A percentile compares a stretch with the other conserved stretches of the same genome.
Conservation (phyloP, 1,140 invertebrate species). For the Acyrthosiphon pisum region DNA sequence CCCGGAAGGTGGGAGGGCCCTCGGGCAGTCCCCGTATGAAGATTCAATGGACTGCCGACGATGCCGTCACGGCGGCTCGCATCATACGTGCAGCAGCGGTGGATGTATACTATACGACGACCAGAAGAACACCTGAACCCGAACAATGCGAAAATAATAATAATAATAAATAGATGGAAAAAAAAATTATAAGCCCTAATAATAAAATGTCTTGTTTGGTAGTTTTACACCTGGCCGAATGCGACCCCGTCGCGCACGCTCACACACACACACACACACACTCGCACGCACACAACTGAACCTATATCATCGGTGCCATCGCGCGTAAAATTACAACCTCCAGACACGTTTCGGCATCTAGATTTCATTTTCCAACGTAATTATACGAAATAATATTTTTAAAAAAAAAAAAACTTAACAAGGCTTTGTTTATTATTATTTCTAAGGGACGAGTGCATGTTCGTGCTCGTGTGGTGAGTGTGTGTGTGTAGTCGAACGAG, state of each 20-base stretch:
- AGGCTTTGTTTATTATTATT: conserved; percentile 30
- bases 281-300: background rate
- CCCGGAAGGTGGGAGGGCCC: background rate
- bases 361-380: conserved; percentile 17
- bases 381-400: background rate
- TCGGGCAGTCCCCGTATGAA: background rate
- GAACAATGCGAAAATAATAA: conserved; percentile 36
- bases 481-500: background rate
- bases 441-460: background rate
- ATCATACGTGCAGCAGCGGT: background rate
- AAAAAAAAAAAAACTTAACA: background rate
- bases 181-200: conserved; percentile 25
- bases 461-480: background rate
- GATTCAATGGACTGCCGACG: conserved; percentile 21
- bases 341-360: background rate
- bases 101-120: background rate
- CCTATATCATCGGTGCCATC: background rate
- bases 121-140: conserved; percentile 12
- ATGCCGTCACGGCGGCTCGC: background rate
- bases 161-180: conserved; percentile 10
- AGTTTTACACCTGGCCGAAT: conserved; percentile 45
- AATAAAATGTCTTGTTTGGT: conserved; percentile 46
- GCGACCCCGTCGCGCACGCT: background rate
- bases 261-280: background rate
- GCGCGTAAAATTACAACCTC: background rate